These are phyloP conservation scores for Hirudinaria manillensis DNA, from an alignment of 2,888 invertebrate genomes.

Conservation along the genomic window DNA sequence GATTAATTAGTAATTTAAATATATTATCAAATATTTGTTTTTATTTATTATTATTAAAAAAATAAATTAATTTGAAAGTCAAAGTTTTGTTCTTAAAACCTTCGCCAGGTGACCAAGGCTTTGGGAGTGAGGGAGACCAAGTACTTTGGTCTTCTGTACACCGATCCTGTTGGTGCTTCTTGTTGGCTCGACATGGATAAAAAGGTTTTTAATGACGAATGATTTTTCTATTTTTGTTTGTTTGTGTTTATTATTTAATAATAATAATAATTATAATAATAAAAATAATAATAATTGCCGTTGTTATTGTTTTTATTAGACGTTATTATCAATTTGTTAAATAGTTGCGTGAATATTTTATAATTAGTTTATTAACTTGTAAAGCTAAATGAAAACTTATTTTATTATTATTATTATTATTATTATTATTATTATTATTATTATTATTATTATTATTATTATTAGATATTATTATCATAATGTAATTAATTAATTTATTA, in stretches of 20 bases:
- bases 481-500: background rate
- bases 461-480: background rate
- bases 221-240: too few relatives aligned
- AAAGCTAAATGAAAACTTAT: too few relatives aligned
- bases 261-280: background rate
- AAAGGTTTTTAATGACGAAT: constrained; percentile 78
- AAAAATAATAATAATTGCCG: background rate
- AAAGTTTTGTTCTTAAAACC: too few relatives aligned
- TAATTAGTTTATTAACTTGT: too few relatives aligned
- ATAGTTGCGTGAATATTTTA: too few relatives aligned
- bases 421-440: background rate
- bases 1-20: too few relatives aligned
- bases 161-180: constrained; percentile 88
- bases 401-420: background rate
- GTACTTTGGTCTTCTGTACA: constrained; percentile 98
- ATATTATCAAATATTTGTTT: too few relatives aligned
- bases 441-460: background rate
- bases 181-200: constrained; percentile 98
- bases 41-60: too few relatives aligned
- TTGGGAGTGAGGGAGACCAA: constrained; percentile 95
- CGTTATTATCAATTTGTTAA: too few relatives aligned
- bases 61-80: too few relatives aligned
- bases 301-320: too few relatives aligned
- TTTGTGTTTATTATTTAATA: background rate
- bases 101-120: background rate